A percentile compares a stretch with the other conserved stretches of the same genome.
phyloP scores from a whole-genome alignment of 1,140 invertebrate species.

The Cherax quadricarinatus region DNA sequence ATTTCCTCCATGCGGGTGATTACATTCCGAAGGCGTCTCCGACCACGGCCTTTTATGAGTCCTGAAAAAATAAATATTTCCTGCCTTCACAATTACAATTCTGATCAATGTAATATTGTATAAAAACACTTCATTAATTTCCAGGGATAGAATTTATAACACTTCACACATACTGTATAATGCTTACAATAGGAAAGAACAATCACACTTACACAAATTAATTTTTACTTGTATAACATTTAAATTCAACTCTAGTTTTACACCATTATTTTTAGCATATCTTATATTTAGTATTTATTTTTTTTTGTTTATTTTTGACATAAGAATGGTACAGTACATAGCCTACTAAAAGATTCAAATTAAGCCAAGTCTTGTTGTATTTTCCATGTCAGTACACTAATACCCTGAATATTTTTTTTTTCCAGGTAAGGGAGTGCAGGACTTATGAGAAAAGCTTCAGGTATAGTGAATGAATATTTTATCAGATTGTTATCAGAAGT shows the following conservation, averaged over 20 bases:
- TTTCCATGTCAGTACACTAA: too few species aligned
- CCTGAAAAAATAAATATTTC: background rate
- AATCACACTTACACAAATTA: too few species aligned
- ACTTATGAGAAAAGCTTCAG: background rate
- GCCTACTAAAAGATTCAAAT: too few species aligned
- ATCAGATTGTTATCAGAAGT: background rate
- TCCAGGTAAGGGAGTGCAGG: conserved; percentile 14
- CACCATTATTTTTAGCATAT: too few species aligned
- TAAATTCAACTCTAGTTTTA: too few species aligned
- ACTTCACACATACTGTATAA: too few species aligned
- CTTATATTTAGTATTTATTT: too few species aligned
- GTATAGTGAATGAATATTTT: background rate
- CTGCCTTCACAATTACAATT: background rate
- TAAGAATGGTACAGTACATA: too few species aligned
- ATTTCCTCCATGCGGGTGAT: conserved; percentile 60
- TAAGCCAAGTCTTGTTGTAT: background rate
- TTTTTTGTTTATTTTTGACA: too few species aligned
- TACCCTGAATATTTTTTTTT: background rate
- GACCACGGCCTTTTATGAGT: conserved; percentile 35
- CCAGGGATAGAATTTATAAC: too few species aligned
- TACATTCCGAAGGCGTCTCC: conserved; percentile 24
- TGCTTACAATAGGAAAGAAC: too few species aligned
- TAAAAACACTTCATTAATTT: background rate
- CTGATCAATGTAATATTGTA: background rate
- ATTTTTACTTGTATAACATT: too few species aligned